phyloP scores from a whole-genome alignment of 2,888 invertebrate species.

The Xestia sexstrigata region DNA sequence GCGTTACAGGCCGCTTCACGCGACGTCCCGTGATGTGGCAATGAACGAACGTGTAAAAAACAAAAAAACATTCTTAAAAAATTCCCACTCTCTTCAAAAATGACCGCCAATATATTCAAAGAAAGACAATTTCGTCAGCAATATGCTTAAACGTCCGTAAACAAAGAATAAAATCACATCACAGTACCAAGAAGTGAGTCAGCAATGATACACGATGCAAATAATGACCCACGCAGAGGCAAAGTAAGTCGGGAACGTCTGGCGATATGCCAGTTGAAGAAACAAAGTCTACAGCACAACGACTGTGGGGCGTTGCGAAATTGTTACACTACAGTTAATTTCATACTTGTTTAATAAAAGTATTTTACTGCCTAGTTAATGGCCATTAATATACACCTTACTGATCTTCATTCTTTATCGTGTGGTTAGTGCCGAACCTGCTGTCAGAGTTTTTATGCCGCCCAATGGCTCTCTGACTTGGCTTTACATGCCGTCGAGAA shows the following conservation, averaged over 20 bases:
- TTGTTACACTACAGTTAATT: not conserved
- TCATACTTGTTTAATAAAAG: no score
- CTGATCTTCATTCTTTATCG: no score
- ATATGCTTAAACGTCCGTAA: constrained; percentile 4
- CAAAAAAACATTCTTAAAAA: not conserved
- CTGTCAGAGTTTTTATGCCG: no score
- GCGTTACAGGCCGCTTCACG: no score
- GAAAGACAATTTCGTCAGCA: not conserved
- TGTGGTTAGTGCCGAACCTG: no score
- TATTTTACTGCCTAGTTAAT: no score
- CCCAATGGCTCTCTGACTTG: no score
- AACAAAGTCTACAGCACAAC: constrained; percentile 8
- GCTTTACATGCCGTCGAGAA: no score
- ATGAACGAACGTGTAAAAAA: no score
- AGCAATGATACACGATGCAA: constrained; percentile 24
- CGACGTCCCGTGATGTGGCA: no score
- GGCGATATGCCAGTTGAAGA: constrained; percentile 22
- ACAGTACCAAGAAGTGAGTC: constrained; percentile 33
- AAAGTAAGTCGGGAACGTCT: constrained; percentile 39
- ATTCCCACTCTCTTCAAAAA: not conserved
- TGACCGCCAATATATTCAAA: not conserved
- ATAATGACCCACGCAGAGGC: constrained; percentile 9
- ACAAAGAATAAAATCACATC: constrained; percentile 36
- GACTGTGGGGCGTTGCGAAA: constrained; percentile 13
- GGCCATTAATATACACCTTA: no score